Base-by-base conservation (phyloP, 2,888 invertebrate genomes). In the Ametastegia equiseti region DNA sequence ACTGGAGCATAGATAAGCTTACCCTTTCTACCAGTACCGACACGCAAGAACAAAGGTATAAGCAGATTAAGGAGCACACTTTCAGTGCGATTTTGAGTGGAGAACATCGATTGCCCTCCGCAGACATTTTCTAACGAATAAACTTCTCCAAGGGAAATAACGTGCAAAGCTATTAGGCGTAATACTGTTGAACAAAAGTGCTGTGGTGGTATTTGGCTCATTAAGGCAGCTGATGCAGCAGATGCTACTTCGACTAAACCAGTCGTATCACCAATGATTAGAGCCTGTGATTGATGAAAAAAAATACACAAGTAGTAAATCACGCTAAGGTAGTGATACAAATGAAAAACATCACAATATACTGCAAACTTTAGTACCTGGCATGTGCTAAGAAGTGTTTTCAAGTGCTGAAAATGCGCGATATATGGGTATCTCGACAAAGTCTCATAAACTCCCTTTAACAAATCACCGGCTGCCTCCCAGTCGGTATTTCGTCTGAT, bases 151-250 rank as follows among this genome's bases (percentile, higher is more conserved):
- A 98, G 95, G 80, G 98, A 98, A 85, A 98, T 96, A 89, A 99
- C 97, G 93, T 99, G 98, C 84, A 99, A 94, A 0, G 98, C 98
- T 81, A 99, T 96, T 65, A 99, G 93, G 83, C 98, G 94, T 63
- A 99, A 97, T n/a, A 98, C 98, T 67, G 98, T 98, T 42, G 98
- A 97, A 90, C 98, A 98, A 92, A 99, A 99, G 89, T 97, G 96
- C 75, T 97, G 96, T 45, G 99, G 99, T 1, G 99, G 98, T 82
- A 97, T 96, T 92, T 97, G 97, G 81, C 96, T 96, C 96, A 98
- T 96, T 33, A 97, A 92, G 13, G 97, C 97, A 19, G 96, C 96
- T 0, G 97, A 88, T 5, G 91, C 96, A 23, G 97, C 97, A 45
- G 97, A 96, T 39, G 97, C 96, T 27, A 97, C 93, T 85, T 96